A percentile compares a stretch with the other conserved stretches of the same genome.
These are phyloP conservation scores for Acinonyx jubatus DNA, from an alignment of 2,113 vertebrate species.

Conservation along the genomic window DNA sequence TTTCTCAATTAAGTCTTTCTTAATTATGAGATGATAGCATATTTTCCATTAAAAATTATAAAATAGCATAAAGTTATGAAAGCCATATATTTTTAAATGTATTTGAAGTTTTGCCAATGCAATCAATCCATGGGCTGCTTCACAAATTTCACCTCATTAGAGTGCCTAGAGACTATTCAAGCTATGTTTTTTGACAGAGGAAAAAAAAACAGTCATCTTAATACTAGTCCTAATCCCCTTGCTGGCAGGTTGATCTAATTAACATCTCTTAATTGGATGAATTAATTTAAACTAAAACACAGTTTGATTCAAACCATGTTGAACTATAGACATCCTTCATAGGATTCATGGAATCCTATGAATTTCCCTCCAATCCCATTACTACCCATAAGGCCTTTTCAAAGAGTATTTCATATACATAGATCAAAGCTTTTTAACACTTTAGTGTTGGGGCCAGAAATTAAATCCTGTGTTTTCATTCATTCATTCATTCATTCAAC, in stretches of 20 bases:
- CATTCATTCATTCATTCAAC: conserved; percentile 16
- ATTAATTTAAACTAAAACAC: conserved; percentile 51
- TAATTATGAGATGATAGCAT: conserved; percentile 1
- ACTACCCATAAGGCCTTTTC: conserved; percentile 22
- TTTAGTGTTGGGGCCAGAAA: background rate
- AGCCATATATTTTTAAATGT: background rate
- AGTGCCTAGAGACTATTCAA: background rate
- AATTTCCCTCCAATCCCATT: background rate
- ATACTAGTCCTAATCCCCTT: conserved; percentile 29
- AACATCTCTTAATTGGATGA: conserved; percentile 41
- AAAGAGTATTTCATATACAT: conserved; percentile 20
- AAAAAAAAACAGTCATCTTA: background rate
- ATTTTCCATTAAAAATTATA: conserved; percentile 56
- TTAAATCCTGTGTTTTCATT: conserved; percentile 36
- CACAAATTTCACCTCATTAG: conserved; percentile 39
- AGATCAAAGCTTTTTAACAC: conserved; percentile 9
- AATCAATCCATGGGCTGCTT: background rate
- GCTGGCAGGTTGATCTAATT: conserved; percentile 45
- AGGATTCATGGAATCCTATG: background rate
- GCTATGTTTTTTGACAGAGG: background rate
- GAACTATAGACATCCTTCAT: background rate
- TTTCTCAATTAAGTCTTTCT: conserved; percentile 29
- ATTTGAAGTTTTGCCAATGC: conserved; percentile 44
- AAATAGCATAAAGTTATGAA: background rate
- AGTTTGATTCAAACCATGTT: conserved; percentile 3